Base-by-base conservation (phyloP, 2,888 invertebrate species). In the Steromphala cineraria region DNA sequence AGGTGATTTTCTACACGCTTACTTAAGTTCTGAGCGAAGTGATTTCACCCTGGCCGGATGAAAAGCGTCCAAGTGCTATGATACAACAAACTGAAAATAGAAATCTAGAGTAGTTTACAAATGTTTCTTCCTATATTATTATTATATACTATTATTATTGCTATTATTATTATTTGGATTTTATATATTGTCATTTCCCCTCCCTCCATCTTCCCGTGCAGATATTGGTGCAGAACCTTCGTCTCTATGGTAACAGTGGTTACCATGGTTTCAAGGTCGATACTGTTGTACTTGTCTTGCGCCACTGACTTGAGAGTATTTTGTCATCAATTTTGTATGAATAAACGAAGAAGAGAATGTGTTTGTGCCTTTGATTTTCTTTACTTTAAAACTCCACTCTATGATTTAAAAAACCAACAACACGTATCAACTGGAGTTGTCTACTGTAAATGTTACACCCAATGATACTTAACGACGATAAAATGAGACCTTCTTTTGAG, bases 321-420 rank as follows among this genome's bases (percentile, higher is more conserved):
- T 71, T 71, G 71, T 71, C 71, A 71, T 71, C 40, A 31, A 13
- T 36, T 71, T 71, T 71, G 71, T 71, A 71, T 71, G 71, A 71
- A 71, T 71, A 71, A 71, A 71, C 19, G 36, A 36, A 10, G 24
- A 31, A 71, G 8, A 36, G 19, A n/a, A 46, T 46, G 1, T 13
- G 13, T 13, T 46, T 46, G 7, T 46, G 46, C 13, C 5, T 46
- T 10, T 46, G 10, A 46, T 36, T 36, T 36, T 36, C 36, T 36
- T 3, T 36, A 8, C 3, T 5, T 8, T 5, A 36, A 8, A 36
- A 36, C 36, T 36, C 8, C 8, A 36, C 4, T 36, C n/a, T n/a
- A n/a, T n/a, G n/a, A n/a, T n/a, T n/a, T n/a, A n/a, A n/a, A n/a
- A n/a, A n/a, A n/a, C n/a, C n/a, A n/a, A n/a, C n/a, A n/a, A n/a